These are phyloP conservation scores for Rattus rattus DNA, from an alignment of 2,113 vertebrate genomes.

Conservation along the genomic window DNA sequence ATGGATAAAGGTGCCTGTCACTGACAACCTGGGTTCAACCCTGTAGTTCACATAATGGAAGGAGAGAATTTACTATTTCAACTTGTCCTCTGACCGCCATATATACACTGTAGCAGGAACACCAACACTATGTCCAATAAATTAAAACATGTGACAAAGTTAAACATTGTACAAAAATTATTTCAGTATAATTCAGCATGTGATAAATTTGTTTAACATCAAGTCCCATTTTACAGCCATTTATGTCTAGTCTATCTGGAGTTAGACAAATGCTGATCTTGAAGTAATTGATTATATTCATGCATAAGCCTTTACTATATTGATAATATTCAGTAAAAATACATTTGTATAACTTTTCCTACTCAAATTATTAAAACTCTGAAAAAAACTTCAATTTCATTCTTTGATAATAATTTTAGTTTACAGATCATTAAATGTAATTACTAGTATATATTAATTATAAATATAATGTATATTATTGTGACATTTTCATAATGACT, in stretches of 20 bases:
- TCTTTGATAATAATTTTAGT: too few species aligned
- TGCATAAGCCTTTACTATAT: not conserved
- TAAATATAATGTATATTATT: not conserved
- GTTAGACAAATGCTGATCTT: not conserved
- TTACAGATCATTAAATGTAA: not conserved
- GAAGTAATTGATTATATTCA: not conserved
- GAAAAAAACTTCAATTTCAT: not conserved
- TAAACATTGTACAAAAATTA: not conserved
- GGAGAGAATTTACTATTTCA: not conserved
- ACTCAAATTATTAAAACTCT: not conserved
- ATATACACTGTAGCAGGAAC: not conserved
- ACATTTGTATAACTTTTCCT: not conserved
- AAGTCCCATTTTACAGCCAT: not conserved
- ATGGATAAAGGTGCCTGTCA: not conserved
- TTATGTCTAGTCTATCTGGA: not conserved
- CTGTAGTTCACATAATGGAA: not conserved
- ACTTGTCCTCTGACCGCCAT: not conserved
- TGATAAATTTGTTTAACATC: conserved; percentile 17
- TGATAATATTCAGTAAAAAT: conserved; percentile 1
- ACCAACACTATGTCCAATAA: not conserved
- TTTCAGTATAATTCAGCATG: not conserved
- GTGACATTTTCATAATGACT: not conserved
- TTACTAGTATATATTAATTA: not conserved
- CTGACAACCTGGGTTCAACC: not conserved
- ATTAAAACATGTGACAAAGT: not conserved